Conservation (phyloP, 2,888 invertebrate species). For the Eubasilissa splendida region DNA sequence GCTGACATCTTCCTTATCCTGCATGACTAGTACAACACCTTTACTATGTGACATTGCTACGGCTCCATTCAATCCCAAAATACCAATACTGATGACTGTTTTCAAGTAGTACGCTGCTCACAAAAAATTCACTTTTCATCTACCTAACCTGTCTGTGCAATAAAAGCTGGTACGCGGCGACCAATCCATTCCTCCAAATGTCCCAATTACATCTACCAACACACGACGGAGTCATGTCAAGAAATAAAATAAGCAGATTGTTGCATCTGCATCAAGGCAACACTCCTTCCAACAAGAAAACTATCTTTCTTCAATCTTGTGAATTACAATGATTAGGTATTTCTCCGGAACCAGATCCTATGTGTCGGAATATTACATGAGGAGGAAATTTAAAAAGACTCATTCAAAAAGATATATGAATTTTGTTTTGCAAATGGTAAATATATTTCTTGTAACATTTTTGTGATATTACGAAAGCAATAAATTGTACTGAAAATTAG, state of each 20-base stretch:
- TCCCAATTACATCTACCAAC: constrained; percentile 7
- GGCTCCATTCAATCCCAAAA: no score
- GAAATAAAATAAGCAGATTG: constrained; percentile 16
- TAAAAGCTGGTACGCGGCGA: background rate
- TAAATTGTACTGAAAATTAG: background rate
- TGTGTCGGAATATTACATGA: background rate
- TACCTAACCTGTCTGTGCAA: background rate
- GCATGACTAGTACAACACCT: constrained; percentile 29
- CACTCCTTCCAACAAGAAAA: constrained; percentile 28
- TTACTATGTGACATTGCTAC: no score
- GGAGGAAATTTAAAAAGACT: constrained; percentile 21
- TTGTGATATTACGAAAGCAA: constrained; percentile 18
- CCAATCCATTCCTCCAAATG: background rate
- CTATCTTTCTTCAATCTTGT: background rate
- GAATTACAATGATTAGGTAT: background rate
- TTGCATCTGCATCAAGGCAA: constrained; percentile 34
- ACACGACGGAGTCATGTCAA: constrained; percentile 12
- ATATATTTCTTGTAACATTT: constrained; percentile 31
- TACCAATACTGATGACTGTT: no score
- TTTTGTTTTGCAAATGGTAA: constrained; percentile 36
- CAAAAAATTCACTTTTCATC: no score
- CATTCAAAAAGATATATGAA: constrained; percentile 28
- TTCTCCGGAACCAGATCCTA: constrained; percentile 19
- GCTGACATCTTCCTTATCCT: background rate
- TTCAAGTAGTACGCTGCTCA: no score